Base-by-base conservation (phyloP, 2,113 vertebrate species). In the Asarcornis scutulata region DNA sequence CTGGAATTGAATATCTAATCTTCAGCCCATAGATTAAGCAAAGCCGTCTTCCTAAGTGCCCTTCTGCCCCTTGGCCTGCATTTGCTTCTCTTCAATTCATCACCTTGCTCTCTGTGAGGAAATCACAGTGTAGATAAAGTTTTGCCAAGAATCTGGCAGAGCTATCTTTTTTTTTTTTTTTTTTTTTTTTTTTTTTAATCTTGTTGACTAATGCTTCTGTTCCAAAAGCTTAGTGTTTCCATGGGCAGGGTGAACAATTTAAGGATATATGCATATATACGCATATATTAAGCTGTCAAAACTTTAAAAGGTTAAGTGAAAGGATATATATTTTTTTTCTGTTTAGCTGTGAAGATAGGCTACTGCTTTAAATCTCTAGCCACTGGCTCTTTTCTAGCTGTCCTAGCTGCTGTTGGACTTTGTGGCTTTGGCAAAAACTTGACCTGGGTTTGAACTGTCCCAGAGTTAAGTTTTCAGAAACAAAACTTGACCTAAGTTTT, bases 1-100 rank as follows among this genome's bases (percentile, higher is more conserved):
- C 88, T 93, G 90, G 88, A 97, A 96, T 76, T 96, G 78, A 86
- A 26, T 96, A 95, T 95, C 93, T 97, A 95, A 97, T 95, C 93
- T 96, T 78, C 91, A 95, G 53, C 23, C 78, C 84, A 59, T 78
- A 93, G 93, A 97, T 95, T 94, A 96, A 66, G 88, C 0, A 0
- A 72, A 93, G 31, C 90, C 3, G 69, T 96, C 93, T 95, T 89
- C 85, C 59, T 91, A 73, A 93, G 62, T 69, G 75, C 59, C 83
- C 86, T 91, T 52, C 89, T 95, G 94, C 82, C 78, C 96, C 83
- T 91, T 97, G 96, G 89, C 91, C 93, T 95, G 93, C 3, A 0
- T 81, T 96, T 95, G 60, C 73, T 89, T 96, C 94, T 95, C 89
- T 73, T 95, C 82, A 92, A 81, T 96, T 96, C 89, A 95, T 96